Percentiles rank a stretch among this genome's conserved stretches.
Evolutionary conservation across 2,888 invertebrate species (phyloP).

Genomic region (Troides oblongomaculatus): DNA sequence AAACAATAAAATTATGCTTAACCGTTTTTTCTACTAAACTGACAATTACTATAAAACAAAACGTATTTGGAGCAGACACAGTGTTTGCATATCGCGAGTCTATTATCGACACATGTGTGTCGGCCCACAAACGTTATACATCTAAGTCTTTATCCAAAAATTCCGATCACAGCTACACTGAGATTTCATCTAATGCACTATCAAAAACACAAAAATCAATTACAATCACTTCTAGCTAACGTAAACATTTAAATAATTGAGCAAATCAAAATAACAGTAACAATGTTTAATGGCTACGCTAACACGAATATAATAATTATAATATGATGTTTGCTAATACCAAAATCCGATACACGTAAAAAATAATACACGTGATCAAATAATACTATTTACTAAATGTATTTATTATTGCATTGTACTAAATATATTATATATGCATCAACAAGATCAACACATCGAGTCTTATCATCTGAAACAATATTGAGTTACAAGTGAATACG

Average conservation of each 20-base stretch:
- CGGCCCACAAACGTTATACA: slow-evolving; percentile 24
- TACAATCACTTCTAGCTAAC: slow-evolving; percentile 62
- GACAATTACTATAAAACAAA: slow-evolving; percentile 8
- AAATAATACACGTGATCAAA: slow-evolving; percentile 52
- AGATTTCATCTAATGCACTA: slow-evolving; percentile 33
- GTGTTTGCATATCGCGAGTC: slow-evolving; percentile 2
- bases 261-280: slow-evolving; percentile 78
- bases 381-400: slow-evolving; percentile 52
- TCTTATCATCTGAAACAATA: slow-evolving; percentile 32
- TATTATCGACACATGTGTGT: slow-evolving; percentile 14
- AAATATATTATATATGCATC: slow-evolving; percentile 53
- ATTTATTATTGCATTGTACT: slow-evolving; percentile 70
- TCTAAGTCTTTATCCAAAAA: slow-evolving; percentile 29
- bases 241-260: slow-evolving; percentile 75
- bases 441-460: slow-evolving; percentile 65
- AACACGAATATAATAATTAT: slow-evolving; percentile 62
- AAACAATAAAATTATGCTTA: slow-evolving; percentile 21
- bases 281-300: slow-evolving; percentile 66
- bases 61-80: slow-evolving; percentile 9
- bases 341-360: slow-evolving; percentile 46
- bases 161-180: slow-evolving; percentile 36
- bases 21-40: slow-evolving; percentile 7
- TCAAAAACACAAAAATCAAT: slow-evolving; percentile 25
- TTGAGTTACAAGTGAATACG: neutral
- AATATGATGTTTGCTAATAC: slow-evolving; percentile 54